Evolutionary conservation across 2,888 invertebrate genomes (phyloP).

Genomic region (Drosophila rubida): DNA sequence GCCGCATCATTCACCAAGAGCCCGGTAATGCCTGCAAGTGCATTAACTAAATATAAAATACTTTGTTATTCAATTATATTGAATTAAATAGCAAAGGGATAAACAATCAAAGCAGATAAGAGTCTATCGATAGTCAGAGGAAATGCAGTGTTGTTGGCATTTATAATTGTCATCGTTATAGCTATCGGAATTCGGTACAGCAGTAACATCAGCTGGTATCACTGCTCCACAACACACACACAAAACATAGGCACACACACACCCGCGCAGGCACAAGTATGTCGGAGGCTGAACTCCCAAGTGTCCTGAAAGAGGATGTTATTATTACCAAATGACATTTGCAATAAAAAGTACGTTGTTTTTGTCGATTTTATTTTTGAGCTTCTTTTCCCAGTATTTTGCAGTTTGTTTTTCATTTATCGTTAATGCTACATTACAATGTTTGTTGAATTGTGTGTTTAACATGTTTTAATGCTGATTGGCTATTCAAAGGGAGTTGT

Average conservation of each 20-base stretch:
- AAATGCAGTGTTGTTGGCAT: not conserved
- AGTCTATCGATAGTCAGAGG: slow-evolving; percentile 11
- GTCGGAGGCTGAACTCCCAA: not conserved
- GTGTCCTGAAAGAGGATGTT: not conserved
- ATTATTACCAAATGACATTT: not conserved
- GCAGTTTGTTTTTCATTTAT: slow-evolving; percentile 2
- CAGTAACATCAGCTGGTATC: slow-evolving; percentile 33
- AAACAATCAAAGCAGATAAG: not conserved
- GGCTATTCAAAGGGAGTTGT: slow-evolving; percentile 4
- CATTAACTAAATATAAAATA: too few relatives aligned
- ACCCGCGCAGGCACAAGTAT: not conserved
- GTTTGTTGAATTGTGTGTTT: slow-evolving; percentile 14
- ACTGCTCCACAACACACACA: not conserved
- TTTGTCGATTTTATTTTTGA: slow-evolving; percentile 37
- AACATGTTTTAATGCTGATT: not conserved
- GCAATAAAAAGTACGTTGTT: not conserved
- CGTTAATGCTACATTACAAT: slow-evolving; percentile 15
- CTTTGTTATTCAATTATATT: too few relatives aligned
- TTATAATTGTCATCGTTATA: slow-evolving; percentile 31
- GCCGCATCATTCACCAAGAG: not conserved
- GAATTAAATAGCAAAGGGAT: too few relatives aligned
- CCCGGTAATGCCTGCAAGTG: too few relatives aligned
- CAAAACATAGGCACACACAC: not conserved
- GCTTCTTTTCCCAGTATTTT: slow-evolving; percentile 42
- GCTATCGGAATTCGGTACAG: slow-evolving; percentile 9